Evolutionary conservation across 2,888 invertebrate genomes (phyloP).

Genomic region (Deladenus siricidicola): DNA sequence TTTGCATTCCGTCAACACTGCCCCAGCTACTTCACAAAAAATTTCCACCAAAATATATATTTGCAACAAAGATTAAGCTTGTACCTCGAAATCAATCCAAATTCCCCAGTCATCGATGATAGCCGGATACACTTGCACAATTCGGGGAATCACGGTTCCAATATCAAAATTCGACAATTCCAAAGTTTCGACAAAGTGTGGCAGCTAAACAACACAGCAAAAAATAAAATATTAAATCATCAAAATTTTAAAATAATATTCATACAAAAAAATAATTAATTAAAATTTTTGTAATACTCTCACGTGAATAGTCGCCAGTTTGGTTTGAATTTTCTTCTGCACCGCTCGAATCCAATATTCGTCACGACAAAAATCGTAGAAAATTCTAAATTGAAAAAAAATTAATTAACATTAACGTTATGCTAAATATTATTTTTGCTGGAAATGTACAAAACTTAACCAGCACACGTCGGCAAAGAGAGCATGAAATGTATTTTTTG

Average conservation of each 20-base stretch:
- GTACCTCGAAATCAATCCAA: slow-evolving; percentile 72
- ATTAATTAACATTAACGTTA: background rate
- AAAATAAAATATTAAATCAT: background rate
- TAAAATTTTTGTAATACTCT: slow-evolving; percentile 26
- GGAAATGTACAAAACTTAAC: too few species aligned
- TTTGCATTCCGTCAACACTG: too few species aligned
- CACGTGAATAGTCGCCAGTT: slow-evolving; percentile 74
- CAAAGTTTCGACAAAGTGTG: slow-evolving; percentile 78
- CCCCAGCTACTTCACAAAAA: too few species aligned
- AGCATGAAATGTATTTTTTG: too few species aligned
- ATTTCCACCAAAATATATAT: background rate
- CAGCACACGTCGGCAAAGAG: too few species aligned
- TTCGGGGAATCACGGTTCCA: slow-evolving; percentile 42
- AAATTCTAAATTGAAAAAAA: slow-evolving; percentile 58
- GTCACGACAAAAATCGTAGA: slow-evolving; percentile 75
- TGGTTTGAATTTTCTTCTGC: slow-evolving; percentile 73
- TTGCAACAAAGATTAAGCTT: background rate
- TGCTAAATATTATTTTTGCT: too few species aligned
- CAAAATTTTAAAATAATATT: background rate
- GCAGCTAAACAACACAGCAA: slow-evolving; percentile 59
- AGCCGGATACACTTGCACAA: slow-evolving; percentile 58
- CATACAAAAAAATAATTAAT: slow-evolving; percentile 9
- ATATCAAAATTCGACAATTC: slow-evolving; percentile 58
- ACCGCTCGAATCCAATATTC: slow-evolving; percentile 65
- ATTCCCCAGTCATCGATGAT: slow-evolving; percentile 71